A percentile compares a stretch with the other conserved stretches of the same genome.
Evolutionary conservation across 2,888 invertebrate genomes (phyloP).

Genomic region (Strigamia transsilvanica): DNA sequence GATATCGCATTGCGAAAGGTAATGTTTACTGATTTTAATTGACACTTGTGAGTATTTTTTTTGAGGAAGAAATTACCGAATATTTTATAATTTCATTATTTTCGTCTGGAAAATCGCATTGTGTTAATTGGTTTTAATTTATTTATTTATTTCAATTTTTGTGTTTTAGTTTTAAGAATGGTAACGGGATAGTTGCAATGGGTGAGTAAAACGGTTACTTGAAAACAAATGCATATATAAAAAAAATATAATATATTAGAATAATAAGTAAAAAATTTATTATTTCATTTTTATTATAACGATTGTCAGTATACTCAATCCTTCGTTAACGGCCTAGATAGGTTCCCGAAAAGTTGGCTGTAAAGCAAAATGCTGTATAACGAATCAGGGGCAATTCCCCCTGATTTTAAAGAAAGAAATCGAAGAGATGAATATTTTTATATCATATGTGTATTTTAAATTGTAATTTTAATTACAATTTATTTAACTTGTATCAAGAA

Average conservation of each 20-base stretch:
- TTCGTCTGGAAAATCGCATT: too few species aligned
- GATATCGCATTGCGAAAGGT: conserved; percentile 55
- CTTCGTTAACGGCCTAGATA: too few species aligned
- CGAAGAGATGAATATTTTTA: neutral
- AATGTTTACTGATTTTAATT: neutral
- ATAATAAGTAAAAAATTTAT: neutral
- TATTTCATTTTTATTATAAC: neutral
- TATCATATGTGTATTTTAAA: too few species aligned
- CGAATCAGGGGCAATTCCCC: too few species aligned
- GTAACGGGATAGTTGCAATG: neutral
- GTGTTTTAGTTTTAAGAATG: neutral
- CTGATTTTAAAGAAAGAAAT: neutral
- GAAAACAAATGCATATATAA: neutral
- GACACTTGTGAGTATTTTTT: neutral
- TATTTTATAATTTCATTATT: too few species aligned
- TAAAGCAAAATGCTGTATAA: too few species aligned
- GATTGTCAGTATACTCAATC: too few species aligned
- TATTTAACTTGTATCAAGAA: too few species aligned
- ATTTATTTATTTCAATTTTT: neutral
- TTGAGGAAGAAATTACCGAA: too few species aligned
- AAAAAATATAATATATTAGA: neutral
- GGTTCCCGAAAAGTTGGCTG: too few species aligned
- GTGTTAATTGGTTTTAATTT: neutral
- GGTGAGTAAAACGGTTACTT: neutral
- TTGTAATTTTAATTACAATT: too few species aligned